Conservation (phyloP, 1,140 invertebrate species). For the Caenorhabditis tropicalis region DNA sequence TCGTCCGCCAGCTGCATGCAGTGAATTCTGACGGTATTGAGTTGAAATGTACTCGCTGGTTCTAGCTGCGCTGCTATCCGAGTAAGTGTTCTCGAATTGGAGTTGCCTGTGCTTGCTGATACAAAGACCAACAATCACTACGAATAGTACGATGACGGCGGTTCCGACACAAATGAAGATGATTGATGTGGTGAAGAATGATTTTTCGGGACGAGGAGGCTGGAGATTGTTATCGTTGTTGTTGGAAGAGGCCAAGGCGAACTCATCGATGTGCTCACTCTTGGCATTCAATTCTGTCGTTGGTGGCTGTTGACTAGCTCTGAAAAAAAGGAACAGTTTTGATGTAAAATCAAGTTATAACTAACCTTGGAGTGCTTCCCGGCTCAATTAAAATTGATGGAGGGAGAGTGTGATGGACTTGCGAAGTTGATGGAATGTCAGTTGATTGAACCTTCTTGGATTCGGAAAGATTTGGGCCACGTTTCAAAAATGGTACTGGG, state of each 20-base stretch:
- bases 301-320: neutral
- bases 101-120: slow-evolving; percentile 57
- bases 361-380: slow-evolving; percentile 2
- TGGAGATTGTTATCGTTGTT: neutral
- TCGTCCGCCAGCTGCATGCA: slow-evolving; percentile 57
- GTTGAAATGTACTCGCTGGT: slow-evolving; percentile 61
- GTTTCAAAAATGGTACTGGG: slow-evolving; percentile 69
- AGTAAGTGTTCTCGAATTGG: slow-evolving; percentile 54
- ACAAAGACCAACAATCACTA: slow-evolving; percentile 69
- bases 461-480: slow-evolving; percentile 32
- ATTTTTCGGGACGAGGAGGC: slow-evolving; percentile 7
- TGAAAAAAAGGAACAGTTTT: neutral
- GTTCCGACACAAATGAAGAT: slow-evolving; percentile 64
- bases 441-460: slow-evolving; percentile 2
- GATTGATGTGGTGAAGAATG: slow-evolving; percentile 57
- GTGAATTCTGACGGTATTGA: slow-evolving; percentile 60
- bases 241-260: neutral
- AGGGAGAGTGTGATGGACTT: slow-evolving; percentile 41
- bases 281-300: neutral
- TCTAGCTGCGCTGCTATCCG: slow-evolving; percentile 56
- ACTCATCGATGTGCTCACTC: slow-evolving; percentile 19
- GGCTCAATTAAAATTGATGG: slow-evolving; percentile 52
- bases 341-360: neutral
- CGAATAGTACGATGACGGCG: slow-evolving; percentile 66
- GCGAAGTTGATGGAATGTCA: neutral